Evolutionary conservation across 2,888 invertebrate genomes (phyloP).

Genomic region (Drosophila melanosoma): DNA sequence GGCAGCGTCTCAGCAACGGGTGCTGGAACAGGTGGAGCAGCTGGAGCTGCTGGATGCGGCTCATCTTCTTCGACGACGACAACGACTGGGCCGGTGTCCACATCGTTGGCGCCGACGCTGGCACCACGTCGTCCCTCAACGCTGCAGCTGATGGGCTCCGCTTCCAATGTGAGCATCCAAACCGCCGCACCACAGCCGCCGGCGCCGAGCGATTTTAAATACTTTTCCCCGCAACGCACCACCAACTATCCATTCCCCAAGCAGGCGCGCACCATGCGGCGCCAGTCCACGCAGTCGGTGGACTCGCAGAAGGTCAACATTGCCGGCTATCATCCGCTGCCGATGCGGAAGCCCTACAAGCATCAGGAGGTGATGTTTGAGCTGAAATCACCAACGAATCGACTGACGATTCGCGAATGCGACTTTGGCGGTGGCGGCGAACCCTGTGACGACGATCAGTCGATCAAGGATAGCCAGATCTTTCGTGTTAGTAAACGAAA

Average conservation of each 20-base stretch:
- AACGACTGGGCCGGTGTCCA: slow-evolving; percentile 62
- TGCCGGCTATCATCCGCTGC: slow-evolving; percentile 83
- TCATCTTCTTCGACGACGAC: slow-evolving; percentile 62
- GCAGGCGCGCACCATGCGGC: slow-evolving; percentile 83
- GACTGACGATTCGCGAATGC: slow-evolving; percentile 84
- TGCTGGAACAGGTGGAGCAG: slow-evolving; percentile 41
- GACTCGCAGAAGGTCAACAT: slow-evolving; percentile 83
- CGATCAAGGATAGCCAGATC: slow-evolving; percentile 85
- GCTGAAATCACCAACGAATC: slow-evolving; percentile 84
- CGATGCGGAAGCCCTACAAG: slow-evolving; percentile 83
- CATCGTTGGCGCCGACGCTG: slow-evolving; percentile 61
- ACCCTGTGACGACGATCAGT: slow-evolving; percentile 85
- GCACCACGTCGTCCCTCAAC: slow-evolving; percentile 80
- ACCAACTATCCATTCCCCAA: slow-evolving; percentile 85
- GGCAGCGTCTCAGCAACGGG: slow-evolving; percentile 72
- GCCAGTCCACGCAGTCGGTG: slow-evolving; percentile 84
- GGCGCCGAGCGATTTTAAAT: slow-evolving; percentile 84
- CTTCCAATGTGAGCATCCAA: slow-evolving; percentile 82
- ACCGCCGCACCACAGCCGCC: slow-evolving; percentile 82
- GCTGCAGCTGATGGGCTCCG: slow-evolving; percentile 75
- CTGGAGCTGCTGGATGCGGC: slow-evolving; percentile 39
- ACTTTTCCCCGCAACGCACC: slow-evolving; percentile 84
- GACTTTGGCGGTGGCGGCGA: slow-evolving; percentile 85
- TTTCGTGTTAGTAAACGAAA: slow-evolving; percentile 85
- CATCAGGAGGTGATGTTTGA: slow-evolving; percentile 84